These are phyloP conservation scores for Rhinolophus ferrumequinum DNA, from an alignment of 2,113 vertebrate genomes.

Conservation along the genomic window DNA sequence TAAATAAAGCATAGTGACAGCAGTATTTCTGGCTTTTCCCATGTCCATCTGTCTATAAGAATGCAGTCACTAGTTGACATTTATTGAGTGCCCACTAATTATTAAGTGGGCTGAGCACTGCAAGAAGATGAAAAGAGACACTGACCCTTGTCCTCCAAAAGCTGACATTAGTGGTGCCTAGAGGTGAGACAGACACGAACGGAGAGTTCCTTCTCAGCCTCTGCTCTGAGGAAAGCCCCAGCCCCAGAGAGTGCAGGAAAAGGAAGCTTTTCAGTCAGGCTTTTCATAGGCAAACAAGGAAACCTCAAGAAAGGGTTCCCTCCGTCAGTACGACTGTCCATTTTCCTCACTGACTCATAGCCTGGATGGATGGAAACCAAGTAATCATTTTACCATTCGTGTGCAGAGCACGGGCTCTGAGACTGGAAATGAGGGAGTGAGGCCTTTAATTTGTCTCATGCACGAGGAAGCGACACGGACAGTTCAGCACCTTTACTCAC, in stretches of 20 bases:
- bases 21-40: not conserved
- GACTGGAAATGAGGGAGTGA: not conserved
- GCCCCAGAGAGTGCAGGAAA: not conserved
- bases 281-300: not conserved
- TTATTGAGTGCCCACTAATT: not conserved
- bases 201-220: not conserved
- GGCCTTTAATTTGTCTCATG: not conserved
- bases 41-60: not conserved
- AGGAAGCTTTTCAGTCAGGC: not conserved
- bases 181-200: not conserved
- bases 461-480: not conserved
- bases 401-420: not conserved
- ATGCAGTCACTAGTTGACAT: not conserved
- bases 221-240: not conserved
- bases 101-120: not conserved
- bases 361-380: not conserved
- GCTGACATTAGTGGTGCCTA: not conserved
- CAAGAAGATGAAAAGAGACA: not conserved
- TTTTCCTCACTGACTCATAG: not conserved
- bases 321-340: not conserved
- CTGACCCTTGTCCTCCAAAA: not conserved
- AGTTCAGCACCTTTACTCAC: not conserved
- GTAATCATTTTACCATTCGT: not conserved
- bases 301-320: not conserved
- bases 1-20: not conserved